Percentiles rank a stretch among this genome's conserved stretches.
These are phyloP conservation scores for Drosophila pegasa DNA, from an alignment of 2,888 invertebrate species.

Conservation along the genomic window DNA sequence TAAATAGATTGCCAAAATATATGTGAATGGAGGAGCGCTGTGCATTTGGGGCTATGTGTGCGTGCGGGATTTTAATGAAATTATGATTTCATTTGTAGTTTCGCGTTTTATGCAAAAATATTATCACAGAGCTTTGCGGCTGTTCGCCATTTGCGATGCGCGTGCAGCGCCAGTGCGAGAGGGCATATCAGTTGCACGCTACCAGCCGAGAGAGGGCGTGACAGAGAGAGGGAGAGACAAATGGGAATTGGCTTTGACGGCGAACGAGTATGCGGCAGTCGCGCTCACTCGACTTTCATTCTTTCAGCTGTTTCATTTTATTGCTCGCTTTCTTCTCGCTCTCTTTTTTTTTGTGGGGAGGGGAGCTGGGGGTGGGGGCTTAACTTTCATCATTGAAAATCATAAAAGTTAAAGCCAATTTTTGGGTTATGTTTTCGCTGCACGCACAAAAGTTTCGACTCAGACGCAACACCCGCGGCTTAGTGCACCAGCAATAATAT, in stretches of 20 bases:
- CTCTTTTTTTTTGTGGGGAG: slow-evolving; percentile 26
- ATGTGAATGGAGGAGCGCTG: slow-evolving; percentile 6
- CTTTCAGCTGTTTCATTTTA: slow-evolving; percentile 7
- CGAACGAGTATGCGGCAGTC: not conserved
- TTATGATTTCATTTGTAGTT: slow-evolving; percentile 66
- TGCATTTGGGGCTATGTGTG: not conserved
- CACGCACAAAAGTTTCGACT: slow-evolving; percentile 62
- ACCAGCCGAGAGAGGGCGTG: not conserved
- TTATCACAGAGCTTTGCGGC: slow-evolving; percentile 43
- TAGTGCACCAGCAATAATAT: slow-evolving; percentile 39
- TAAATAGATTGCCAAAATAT: not conserved
- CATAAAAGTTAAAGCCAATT: slow-evolving; percentile 64
- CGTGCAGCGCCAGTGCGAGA: not conserved
- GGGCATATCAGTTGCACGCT: not conserved
- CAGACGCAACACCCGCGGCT: slow-evolving; percentile 57
- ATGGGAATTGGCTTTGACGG: not conserved
- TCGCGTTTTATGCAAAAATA: slow-evolving; percentile 48
- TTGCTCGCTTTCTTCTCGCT: not conserved
- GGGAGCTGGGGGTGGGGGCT: no score
- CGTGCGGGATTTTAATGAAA: slow-evolving; percentile 48
- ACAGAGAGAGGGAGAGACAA: not conserved
- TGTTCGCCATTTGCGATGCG: slow-evolving; percentile 4
- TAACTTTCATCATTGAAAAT: slow-evolving; percentile 64
- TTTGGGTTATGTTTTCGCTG: slow-evolving; percentile 52
- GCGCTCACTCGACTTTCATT: not conserved